Evolutionary conservation across 2,888 invertebrate species (phyloP).

Genomic region (Spodoptera picta): DNA sequence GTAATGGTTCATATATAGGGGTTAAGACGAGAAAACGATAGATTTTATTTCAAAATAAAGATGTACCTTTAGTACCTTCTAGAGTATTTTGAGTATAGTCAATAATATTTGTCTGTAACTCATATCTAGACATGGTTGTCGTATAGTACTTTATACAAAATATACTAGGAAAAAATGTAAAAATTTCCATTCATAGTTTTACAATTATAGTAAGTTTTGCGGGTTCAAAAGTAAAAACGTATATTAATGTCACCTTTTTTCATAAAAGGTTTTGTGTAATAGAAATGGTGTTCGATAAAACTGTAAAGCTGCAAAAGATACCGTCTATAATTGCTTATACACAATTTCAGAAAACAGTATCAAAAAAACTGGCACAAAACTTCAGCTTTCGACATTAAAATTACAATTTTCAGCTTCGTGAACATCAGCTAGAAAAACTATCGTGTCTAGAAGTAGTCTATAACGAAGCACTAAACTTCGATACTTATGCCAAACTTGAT

Average conservation of each 20-base stretch:
- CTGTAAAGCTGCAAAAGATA: too few relatives aligned
- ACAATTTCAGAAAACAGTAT: too few relatives aligned
- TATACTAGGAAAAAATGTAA: too few relatives aligned
- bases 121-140: too few relatives aligned
- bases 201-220: too few relatives aligned
- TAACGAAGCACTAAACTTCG: slow-evolving; percentile 17
- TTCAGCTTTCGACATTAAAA: too few relatives aligned
- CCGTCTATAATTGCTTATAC: too few relatives aligned
- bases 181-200: too few relatives aligned
- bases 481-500: slow-evolving; percentile 20
- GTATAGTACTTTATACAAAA: rapidly evolving
- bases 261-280: background rate
- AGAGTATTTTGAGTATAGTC: background rate
- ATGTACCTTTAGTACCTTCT: background rate
- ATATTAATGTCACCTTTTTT: too few relatives aligned
- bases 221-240: too few relatives aligned
- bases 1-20: slow-evolving; percentile 37
- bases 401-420: background rate
- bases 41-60: slow-evolving; percentile 24
- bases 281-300: background rate
- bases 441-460: slow-evolving; percentile 14
- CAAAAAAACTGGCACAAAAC: too few relatives aligned
- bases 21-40: slow-evolving; percentile 11
- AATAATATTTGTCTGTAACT: too few relatives aligned
- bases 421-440: background rate